Conservation (phyloP, 1,140 invertebrate genomes). For the Drosophila tsacasi region DNA sequence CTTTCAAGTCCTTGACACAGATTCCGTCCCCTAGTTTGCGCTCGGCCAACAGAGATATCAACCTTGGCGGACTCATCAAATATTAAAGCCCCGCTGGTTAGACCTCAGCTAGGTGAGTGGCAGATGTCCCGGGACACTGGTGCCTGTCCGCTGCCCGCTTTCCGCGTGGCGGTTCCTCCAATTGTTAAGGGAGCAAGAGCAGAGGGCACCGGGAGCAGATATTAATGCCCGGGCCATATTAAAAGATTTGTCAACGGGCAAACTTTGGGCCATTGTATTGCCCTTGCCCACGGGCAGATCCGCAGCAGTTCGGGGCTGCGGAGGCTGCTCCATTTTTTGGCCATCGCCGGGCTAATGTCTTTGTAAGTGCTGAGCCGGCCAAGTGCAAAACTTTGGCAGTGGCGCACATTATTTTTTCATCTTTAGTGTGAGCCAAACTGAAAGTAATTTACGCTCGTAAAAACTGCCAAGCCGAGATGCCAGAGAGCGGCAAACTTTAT, state of each 20-base stretch:
- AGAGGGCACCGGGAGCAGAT: conserved; percentile 22
- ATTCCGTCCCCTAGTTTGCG: conserved; percentile 33
- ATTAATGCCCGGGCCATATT: conserved; percentile 61
- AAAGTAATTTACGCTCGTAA: conserved; percentile 85
- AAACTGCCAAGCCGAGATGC: conserved; percentile 76
- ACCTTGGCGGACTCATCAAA: conserved; percentile 54
- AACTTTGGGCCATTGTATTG: conserved; percentile 62
- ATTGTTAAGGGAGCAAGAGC: background rate
- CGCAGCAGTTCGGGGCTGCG: background rate
- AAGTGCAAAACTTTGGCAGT: conserved; percentile 78
- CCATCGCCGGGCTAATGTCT: conserved; percentile 71
- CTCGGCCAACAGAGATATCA: conserved; percentile 56
- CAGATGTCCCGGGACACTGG: conserved; percentile 21
- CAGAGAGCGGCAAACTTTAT: conserved; percentile 75
- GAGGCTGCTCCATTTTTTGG: conserved; percentile 56
- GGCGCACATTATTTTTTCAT: conserved; percentile 84
- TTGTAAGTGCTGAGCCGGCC: conserved; percentile 70
- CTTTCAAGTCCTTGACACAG: conserved; percentile 53
- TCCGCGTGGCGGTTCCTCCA: background rate
- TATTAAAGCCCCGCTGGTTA: conserved; percentile 39
- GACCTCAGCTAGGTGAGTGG: conserved; percentile 29
- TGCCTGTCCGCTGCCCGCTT: background rate
- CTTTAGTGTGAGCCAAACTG: conserved; percentile 82
- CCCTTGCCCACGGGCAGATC: conserved; percentile 34
- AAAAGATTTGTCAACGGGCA: conserved; percentile 77